phyloP scores from a whole-genome alignment of 2,888 invertebrate genomes.

The Argyra leucocephala region DNA sequence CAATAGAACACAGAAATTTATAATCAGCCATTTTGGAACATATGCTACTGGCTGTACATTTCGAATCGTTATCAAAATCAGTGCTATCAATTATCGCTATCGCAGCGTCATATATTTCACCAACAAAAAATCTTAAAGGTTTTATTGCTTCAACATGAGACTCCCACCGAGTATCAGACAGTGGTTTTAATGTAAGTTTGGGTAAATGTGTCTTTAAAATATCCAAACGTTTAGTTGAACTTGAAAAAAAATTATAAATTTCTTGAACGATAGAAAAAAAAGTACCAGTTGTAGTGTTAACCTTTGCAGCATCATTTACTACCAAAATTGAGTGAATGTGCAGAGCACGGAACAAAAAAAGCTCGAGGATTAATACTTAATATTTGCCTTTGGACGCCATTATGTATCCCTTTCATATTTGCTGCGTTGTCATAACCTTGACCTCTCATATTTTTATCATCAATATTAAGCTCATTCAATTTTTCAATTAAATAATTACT shows the following conservation, averaged over 20 bases:
- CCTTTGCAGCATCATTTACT: slow-evolving; percentile 8
- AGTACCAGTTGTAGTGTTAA: not conserved
- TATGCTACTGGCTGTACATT: slow-evolving; percentile 2
- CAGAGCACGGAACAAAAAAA: slow-evolving; percentile 8
- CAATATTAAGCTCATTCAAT: too few species aligned
- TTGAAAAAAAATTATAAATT: slow-evolving; percentile 10
- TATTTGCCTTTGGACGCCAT: slow-evolving; percentile 8
- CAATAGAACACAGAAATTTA: slow-evolving; percentile 4
- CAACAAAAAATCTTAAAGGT: slow-evolving; percentile 1
- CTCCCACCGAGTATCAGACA: slow-evolving; percentile 8
- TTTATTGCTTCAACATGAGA: not conserved
- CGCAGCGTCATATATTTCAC: slow-evolving; percentile 1
- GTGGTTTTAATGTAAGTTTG: slow-evolving; percentile 8
- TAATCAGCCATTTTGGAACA: not conserved
- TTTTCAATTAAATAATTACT: too few species aligned
- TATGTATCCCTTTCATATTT: slow-evolving; percentile 8
- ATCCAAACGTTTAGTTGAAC: not conserved
- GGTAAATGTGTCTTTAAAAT: not conserved
- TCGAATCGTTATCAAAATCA: slow-evolving; percentile 2
- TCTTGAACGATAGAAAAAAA: not conserved
- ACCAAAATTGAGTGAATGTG: slow-evolving; percentile 9
- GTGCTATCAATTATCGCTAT: not conserved
- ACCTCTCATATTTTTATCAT: slow-evolving; percentile 11
- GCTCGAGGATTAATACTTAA: slow-evolving; percentile 9
- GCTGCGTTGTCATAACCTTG: slow-evolving; percentile 9